These are phyloP conservation scores for Invenusta paracnida DNA, from an alignment of 2,888 invertebrate genomes.

Conservation along the genomic window DNA sequence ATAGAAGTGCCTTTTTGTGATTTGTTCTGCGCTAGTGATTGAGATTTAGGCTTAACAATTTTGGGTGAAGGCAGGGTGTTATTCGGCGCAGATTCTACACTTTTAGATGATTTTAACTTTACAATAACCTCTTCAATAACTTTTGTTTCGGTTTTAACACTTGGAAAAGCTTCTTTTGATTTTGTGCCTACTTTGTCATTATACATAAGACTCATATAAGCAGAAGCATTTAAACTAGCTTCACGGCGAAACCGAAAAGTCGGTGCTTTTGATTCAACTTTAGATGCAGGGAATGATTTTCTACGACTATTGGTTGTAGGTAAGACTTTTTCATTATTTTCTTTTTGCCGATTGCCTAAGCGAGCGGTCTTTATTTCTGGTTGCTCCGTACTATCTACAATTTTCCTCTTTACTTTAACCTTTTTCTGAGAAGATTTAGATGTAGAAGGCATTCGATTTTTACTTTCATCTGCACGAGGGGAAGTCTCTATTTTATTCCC, in stretches of 20 bases:
- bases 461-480: background rate
- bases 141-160: background rate
- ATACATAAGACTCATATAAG: constrained; percentile 24
- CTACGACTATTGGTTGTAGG: background rate
- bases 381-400: background rate
- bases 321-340: background rate
- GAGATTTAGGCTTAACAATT: background rate
- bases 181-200: background rate
- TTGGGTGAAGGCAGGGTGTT: too few species aligned
- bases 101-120: too few species aligned
- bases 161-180: background rate
- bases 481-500: background rate
- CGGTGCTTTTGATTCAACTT: background rate
- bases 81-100: too few species aligned
- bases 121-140: too few species aligned
- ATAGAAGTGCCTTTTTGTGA: background rate
- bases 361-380: background rate
- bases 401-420: background rate
- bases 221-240: constrained; percentile 37
- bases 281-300: background rate
- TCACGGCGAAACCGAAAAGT: constrained; percentile 1
- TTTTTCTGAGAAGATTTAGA: background rate
- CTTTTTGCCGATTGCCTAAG: background rate
- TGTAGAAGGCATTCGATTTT: background rate
- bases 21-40: too few species aligned